Evolutionary conservation across 2,888 invertebrate species (phyloP).

Genomic region (Aporophyla nigra): DNA sequence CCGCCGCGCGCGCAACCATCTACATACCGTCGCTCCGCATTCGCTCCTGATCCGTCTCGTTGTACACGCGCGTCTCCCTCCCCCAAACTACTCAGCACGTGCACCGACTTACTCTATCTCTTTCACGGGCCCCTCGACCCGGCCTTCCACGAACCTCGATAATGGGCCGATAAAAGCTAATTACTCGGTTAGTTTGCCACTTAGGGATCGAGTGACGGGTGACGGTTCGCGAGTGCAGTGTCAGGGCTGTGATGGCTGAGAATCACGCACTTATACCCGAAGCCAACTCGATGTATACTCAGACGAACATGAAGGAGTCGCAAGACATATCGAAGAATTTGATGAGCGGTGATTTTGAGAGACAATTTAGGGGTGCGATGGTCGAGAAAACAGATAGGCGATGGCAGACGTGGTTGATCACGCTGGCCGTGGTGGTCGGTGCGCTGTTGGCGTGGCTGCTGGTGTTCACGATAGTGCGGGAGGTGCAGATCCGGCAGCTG

Average conservation of each 20-base stretch:
- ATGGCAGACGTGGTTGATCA: conserved; percentile 76
- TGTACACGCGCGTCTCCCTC: conserved; percentile 75
- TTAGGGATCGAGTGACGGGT: conserved; percentile 69
- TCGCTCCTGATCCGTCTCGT: conserved; percentile 76
- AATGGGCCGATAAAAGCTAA: conserved; percentile 83
- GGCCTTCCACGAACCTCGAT: conserved; percentile 78
- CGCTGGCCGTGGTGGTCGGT: conserved; percentile 72
- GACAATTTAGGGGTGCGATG: conserved; percentile 80
- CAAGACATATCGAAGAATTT: conserved; percentile 87
- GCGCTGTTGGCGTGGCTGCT: conserved; percentile 80
- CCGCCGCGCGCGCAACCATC: conserved; percentile 62
- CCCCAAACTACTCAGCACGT: conserved; percentile 72
- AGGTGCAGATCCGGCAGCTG: conserved; percentile 81
- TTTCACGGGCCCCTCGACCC: conserved; percentile 68
- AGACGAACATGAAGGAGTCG: conserved; percentile 82
- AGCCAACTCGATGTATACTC: conserved; percentile 82
- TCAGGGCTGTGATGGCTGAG: conserved; percentile 83
- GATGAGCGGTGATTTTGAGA: conserved; percentile 87
- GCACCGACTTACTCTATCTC: conserved; percentile 68
- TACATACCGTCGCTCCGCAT: conserved; percentile 70
- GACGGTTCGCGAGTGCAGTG: conserved; percentile 79
- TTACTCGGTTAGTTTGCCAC: conserved; percentile 68
- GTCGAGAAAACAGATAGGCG: conserved; percentile 75
- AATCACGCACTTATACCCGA: conserved; percentile 84
- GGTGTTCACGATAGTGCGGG: conserved; percentile 82